These are phyloP conservation scores for Sebastes goodei DNA, from an alignment of 2,797 vertebrate genomes.

Conservation along the genomic window DNA sequence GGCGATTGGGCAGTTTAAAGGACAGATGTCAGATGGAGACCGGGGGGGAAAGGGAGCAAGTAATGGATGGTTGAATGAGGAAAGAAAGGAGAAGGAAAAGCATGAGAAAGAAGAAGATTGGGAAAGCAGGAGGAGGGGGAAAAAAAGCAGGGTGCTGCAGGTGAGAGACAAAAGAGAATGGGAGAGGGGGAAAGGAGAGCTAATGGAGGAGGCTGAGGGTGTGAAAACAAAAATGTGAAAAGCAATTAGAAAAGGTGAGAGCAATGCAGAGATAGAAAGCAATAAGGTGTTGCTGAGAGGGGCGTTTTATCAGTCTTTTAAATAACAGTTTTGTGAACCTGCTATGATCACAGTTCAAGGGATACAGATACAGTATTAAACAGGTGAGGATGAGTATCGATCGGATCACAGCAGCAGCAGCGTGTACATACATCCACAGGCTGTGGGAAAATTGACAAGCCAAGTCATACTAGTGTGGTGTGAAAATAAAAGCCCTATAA, in stretches of 20 bases:
- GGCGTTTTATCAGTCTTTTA: constrained; percentile 15
- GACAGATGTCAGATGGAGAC: constrained; percentile 22
- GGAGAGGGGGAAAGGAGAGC: neutral
- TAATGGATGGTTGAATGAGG: neutral
- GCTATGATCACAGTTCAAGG: constrained; percentile 33
- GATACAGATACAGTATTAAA: constrained; percentile 30
- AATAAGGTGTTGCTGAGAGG: neutral
- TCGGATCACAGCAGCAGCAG: constrained; percentile 14
- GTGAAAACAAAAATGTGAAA: constrained; percentile 20
- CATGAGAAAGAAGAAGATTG: neutral
- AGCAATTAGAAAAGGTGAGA: constrained; percentile 39
- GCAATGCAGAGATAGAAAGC: neutral
- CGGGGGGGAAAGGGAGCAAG: neutral
- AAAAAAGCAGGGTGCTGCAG: neutral
- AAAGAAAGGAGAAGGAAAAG: constrained; percentile 1
- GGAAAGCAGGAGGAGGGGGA: neutral
- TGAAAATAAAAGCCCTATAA: constrained; percentile 53
- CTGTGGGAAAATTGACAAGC: constrained; percentile 26
- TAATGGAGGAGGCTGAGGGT: neutral
- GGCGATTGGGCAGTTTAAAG: constrained; percentile 26
- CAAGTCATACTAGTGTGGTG: constrained; percentile 1
- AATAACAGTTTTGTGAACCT: constrained; percentile 11
- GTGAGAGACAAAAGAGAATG: neutral
- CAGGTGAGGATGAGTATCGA: constrained; percentile 49
- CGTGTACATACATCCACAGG: constrained; percentile 12